Percentiles rank a stretch among this genome's conserved stretches.
Conservation (phyloP, 2,113 vertebrate species). For the Nothobranchius kuhntae region DNA sequence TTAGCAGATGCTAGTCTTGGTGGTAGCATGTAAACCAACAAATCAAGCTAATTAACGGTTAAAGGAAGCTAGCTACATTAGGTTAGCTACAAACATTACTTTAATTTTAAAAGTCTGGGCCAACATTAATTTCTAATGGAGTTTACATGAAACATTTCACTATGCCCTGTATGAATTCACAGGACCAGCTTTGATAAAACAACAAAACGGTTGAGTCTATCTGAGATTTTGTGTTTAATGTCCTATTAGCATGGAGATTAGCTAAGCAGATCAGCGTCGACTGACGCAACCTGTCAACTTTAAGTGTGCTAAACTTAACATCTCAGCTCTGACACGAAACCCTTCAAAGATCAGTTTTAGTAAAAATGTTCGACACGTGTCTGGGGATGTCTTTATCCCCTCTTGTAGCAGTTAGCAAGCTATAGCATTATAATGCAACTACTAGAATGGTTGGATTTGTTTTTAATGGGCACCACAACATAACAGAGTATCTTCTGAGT, state of each 20-base stretch:
- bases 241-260: not conserved
- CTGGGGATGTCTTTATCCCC: not conserved
- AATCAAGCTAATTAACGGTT: slow-evolving; percentile 17
- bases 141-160: not conserved
- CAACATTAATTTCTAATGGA: not conserved
- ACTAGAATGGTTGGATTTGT: not conserved
- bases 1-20: not conserved
- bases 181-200: not conserved
- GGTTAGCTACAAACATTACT: not conserved
- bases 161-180: not conserved
- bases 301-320: too few species aligned
- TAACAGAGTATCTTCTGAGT: not conserved
- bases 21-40: slow-evolving; percentile 36
- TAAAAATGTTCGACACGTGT: not conserved
- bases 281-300: not conserved
- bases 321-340: too few species aligned
- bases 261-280: not conserved
- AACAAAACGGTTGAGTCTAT: too few species aligned
- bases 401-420: not conserved
- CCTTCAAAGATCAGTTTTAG: not conserved
- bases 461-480: not conserved
- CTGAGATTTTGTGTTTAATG: too few species aligned
- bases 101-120: not conserved
- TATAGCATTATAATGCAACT: not conserved
- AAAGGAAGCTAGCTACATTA: not conserved